These are phyloP conservation scores for Diachrysia chrysitis DNA, from an alignment of 2,888 invertebrate genomes.

Conservation along the genomic window DNA sequence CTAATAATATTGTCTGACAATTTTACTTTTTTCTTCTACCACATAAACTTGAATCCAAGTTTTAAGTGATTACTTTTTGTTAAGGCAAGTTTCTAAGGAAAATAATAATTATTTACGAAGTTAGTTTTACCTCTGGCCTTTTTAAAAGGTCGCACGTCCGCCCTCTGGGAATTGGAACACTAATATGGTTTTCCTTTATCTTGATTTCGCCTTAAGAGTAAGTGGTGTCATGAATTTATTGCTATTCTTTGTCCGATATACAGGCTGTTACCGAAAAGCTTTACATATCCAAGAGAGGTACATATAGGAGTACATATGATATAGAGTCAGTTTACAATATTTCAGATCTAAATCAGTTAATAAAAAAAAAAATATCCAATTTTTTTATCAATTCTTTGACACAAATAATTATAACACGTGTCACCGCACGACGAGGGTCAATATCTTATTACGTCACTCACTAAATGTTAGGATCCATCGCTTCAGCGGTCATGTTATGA, in stretches of 20 bases:
- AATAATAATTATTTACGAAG: slow-evolving; percentile 6
- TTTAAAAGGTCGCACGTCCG: slow-evolving; percentile 9
- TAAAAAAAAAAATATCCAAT: too few species aligned
- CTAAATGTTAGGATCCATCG: too few species aligned
- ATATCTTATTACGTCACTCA: too few species aligned
- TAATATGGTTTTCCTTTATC: neutral
- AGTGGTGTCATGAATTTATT: neutral
- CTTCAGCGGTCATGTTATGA: too few species aligned
- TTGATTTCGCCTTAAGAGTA: neutral
- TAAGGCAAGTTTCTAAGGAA: neutral
- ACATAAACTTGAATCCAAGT: neutral
- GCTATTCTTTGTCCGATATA: neutral
- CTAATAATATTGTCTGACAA: neutral
- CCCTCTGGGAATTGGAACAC: neutral
- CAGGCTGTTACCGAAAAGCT: too few species aligned
- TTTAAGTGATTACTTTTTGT: slow-evolving; percentile 8
- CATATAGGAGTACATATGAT: too few species aligned
- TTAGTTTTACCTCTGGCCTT: slow-evolving; percentile 7
- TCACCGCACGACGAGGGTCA: too few species aligned
- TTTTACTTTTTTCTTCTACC: neutral
- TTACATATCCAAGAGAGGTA: too few species aligned
- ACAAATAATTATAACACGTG: too few species aligned
- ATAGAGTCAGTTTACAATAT: too few species aligned
- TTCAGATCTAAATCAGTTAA: too few species aligned
- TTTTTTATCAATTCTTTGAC: too few species aligned